Evolutionary conservation across 2,888 invertebrate species (phyloP), one percentile per base, ranked within the genome.

Genomic region (Pseudolycoriella hygida): DNA sequence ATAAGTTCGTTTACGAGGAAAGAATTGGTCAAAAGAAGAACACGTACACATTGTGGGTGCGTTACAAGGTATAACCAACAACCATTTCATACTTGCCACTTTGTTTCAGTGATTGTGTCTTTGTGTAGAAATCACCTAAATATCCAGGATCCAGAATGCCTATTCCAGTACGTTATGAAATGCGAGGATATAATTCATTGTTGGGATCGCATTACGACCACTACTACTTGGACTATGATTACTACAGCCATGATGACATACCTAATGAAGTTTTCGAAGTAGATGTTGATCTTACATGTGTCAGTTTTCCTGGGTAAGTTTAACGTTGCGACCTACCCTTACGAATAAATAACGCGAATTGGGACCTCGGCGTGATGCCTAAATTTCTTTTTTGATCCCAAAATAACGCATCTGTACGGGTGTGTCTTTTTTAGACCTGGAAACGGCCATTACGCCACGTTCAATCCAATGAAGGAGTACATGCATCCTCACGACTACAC

Each of bases 151-250:
- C 62, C 2, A 56, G 62, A 6, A 60, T 75, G 49, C 76, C 85
- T 8, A 76, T 87, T 40, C 86, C 83, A 1, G 73, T 82, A 38
- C 73, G 75, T 49, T 96, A 93, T 61, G 89, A 93, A 67, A 96
- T 96, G 94, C 78, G 77, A 57, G 96, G 94, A 1, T 94, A 74
- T 63, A 93, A 96, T 61, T 76, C 80, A 0, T 68, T 96, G 1
- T 68, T 96, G n/a, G 93, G 93, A 1, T 93, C 93, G 0, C 94
- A 96, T 63, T 94, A 85, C 58, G 94, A 96, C 63, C 92, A 93
- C 61, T 96, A 96, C 58, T 86, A 83, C 60, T 61, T 96, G 42
- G 77, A 81, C 40, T 94, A 94, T 56, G 74, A 76, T 39, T 69
- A 70, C 49, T 80, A 75, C 50, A 66, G 72, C 38, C 71, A 75